Percentiles rank a stretch among this genome's conserved stretches.
These are phyloP conservation scores for Oceanites oceanicus DNA, from an alignment of 2,113 vertebrate species.

Conservation along the genomic window DNA sequence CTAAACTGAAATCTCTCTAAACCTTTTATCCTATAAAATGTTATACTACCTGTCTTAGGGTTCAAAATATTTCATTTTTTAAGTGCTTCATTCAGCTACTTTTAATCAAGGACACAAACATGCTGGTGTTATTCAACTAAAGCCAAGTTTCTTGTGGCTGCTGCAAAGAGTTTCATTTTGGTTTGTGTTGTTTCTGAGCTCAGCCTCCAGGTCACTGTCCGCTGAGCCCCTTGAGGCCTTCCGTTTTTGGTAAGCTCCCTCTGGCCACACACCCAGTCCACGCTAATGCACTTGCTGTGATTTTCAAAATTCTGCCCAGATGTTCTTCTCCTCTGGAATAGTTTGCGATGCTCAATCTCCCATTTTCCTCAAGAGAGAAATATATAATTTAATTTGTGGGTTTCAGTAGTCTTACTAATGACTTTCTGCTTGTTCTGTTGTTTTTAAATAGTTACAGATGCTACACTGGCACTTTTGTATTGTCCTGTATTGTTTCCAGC, in stretches of 20 bases:
- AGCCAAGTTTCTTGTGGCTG: neutral
- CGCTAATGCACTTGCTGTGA: neutral
- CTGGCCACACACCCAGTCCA: neutral
- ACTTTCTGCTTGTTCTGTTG: neutral
- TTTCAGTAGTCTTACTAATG: constrained; percentile 27
- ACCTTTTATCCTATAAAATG: neutral
- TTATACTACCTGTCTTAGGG: neutral
- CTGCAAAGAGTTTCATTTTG: neutral
- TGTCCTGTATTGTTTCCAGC: neutral
- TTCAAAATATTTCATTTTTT: neutral
- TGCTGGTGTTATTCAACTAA: neutral
- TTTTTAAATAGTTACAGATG: constrained; percentile 15
- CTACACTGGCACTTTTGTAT: neutral
- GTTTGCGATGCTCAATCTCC: neutral
- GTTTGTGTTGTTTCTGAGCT: neutral
- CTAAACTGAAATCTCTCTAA: neutral
- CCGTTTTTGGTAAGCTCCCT: neutral
- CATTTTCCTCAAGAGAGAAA: neutral
- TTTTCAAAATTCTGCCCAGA: constrained; percentile 16
- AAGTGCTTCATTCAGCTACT: neutral
- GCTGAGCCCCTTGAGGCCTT: neutral
- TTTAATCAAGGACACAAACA: neutral
- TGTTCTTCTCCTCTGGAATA: neutral
- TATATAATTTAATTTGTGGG: neutral
- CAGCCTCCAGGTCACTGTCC: neutral